Evolutionary conservation across 1,140 invertebrate genomes (phyloP), one percentile per base, ranked within the genome.

Genomic region (Papilio polyxenes): DNA sequence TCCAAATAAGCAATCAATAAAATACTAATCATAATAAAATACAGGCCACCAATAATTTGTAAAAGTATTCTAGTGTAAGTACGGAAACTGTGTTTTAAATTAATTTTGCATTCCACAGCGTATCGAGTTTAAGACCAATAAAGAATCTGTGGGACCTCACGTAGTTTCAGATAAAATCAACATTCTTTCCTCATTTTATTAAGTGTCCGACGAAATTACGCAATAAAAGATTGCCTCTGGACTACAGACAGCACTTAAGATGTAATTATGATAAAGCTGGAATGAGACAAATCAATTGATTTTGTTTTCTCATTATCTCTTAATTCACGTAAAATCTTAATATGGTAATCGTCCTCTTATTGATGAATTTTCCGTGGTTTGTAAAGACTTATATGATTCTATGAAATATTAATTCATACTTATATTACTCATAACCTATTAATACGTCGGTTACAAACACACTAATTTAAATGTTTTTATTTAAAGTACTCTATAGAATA

Each of bases 211-310:
- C 65, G 65, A 72, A 72, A 72, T 72, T 72, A 40, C 65, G 65
- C 65, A 72, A 72, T 72, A 72, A 72, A 72, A 72, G 23, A 72
- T 37, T 72, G 65, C 13, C 65, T 20, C 2, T 31, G 65, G 65
- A 72, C 31, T 72, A 72, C 65, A 72, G 31, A 72, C 65, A 37
- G 40, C 65, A 72, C 65, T 72, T 40, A 72, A 72, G 65, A 72
- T 37, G 65, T 72, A 72, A 72, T 72, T 72, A 72, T 72, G 65
- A 72, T 72, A 72, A 72, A 40, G 2, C 65, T 20, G 20, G 13
- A 72, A 37, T 7, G 65, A 40, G 65, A 72, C 65, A 72, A 72
- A 72, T 72, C 65, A 72, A 72, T 72, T 72, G 65, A 72, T 72
- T 72, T 72, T 37, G 65, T 37, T 37, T 40, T 72, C 65, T 31